phyloP scores from a whole-genome alignment of 2,113 vertebrate species.

The western clawed frog (Xenopus tropicalis) region DNA sequence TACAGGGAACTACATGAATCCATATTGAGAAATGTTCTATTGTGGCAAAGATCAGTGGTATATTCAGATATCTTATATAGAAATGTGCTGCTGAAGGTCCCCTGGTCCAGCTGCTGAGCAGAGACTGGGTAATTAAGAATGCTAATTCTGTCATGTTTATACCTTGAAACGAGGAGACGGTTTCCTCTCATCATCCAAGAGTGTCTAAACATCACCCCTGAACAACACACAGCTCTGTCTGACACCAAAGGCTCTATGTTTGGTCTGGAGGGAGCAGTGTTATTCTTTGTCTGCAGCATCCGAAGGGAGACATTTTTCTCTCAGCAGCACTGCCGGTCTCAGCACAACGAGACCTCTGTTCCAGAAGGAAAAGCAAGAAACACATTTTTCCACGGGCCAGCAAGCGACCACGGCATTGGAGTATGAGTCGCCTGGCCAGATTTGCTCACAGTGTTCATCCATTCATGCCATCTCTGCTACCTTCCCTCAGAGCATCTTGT shows the following conservation, averaged over 20 bases:
- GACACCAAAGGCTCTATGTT: slow-evolving; percentile 44
- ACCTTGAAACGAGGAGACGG: slow-evolving; percentile 43
- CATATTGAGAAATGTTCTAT: too few species aligned
- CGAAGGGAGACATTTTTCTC: slow-evolving; percentile 46
- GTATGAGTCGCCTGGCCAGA: slow-evolving; percentile 44
- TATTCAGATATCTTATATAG: background rate
- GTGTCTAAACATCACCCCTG: slow-evolving; percentile 44
- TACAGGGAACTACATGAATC: too few species aligned
- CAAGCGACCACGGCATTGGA: slow-evolving; percentile 43
- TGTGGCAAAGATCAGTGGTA: too few species aligned
- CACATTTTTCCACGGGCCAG: slow-evolving; percentile 44
- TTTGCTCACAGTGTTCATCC: slow-evolving; percentile 42
- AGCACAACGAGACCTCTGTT: slow-evolving; percentile 45
- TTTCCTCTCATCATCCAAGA: slow-evolving; percentile 46
- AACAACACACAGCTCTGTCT: slow-evolving; percentile 45
- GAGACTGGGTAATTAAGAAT: slow-evolving; percentile 38
- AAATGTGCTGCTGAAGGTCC: background rate
- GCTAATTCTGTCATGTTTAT: slow-evolving; percentile 46
- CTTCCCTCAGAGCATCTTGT: slow-evolving; percentile 19
- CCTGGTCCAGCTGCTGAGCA: slow-evolving; percentile 19
- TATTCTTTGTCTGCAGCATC: slow-evolving; percentile 47
- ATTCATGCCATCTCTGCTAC: slow-evolving; percentile 36
- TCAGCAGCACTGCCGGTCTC: slow-evolving; percentile 46
- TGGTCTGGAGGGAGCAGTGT: slow-evolving; percentile 46
- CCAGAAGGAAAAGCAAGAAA: slow-evolving; percentile 44